phyloP scores from a whole-genome alignment of 2,113 vertebrate species.

The Macquaria ambigua region DNA sequence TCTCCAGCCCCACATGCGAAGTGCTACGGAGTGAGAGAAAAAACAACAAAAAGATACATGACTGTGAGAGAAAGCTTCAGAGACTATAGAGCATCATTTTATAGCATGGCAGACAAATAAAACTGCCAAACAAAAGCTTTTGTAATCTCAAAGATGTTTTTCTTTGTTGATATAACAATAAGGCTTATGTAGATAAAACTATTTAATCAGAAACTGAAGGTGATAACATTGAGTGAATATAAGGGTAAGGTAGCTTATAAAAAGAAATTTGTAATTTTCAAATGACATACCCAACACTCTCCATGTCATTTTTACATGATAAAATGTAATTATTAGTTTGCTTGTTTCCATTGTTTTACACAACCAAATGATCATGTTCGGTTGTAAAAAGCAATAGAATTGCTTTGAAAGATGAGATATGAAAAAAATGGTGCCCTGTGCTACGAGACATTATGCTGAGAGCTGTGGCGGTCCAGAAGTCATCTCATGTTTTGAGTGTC shows the following conservation, averaged over 20 bases:
- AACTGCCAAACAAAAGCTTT: neutral
- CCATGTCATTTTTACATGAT: neutral
- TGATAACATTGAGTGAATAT: neutral
- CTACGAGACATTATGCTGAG: conserved; percentile 5
- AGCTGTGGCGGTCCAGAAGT: conserved; percentile 17
- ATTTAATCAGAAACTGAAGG: neutral
- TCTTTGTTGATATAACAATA: neutral
- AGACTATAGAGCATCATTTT: neutral
- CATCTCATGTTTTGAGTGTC: conserved; percentile 38
- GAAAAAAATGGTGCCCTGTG: neutral
- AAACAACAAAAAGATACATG: neutral
- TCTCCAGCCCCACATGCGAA: neutral
- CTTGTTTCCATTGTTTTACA: neutral
- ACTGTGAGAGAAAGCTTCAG: neutral
- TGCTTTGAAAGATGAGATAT: neutral
- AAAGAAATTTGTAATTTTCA: neutral
- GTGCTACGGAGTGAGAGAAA: neutral
- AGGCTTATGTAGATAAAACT: neutral
- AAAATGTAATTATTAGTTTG: neutral
- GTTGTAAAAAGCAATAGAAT: neutral
- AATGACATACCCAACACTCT: neutral
- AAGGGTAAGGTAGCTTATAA: neutral
- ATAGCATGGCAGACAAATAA: neutral
- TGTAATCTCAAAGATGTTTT: neutral
- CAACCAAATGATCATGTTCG: neutral